Evolutionary conservation across 2,113 vertebrate genomes (phyloP).

Genomic region (Brachypodius melanocephalos): DNA sequence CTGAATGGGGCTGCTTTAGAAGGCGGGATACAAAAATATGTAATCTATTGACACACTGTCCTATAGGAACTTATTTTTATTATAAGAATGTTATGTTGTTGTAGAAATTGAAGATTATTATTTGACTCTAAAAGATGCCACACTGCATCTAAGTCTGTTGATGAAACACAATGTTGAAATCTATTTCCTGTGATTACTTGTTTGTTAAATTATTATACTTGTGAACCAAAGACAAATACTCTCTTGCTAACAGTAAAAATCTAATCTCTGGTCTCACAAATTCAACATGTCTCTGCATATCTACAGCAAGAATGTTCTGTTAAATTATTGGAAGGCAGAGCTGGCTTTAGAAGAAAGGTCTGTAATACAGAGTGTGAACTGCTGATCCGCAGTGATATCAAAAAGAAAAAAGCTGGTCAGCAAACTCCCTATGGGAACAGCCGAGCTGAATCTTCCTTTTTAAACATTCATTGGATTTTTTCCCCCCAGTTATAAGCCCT

Average conservation of each 20-base stretch:
- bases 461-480: slow-evolving; percentile 13
- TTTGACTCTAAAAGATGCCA: neutral
- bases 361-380: neutral
- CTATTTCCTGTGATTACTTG: neutral
- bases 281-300: neutral
- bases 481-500: neutral
- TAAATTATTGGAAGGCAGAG: neutral
- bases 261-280: neutral
- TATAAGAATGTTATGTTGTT: neutral
- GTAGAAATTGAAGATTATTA: neutral
- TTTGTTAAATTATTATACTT: neutral
- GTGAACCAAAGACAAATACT: neutral
- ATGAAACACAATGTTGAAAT: neutral
- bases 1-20: neutral
- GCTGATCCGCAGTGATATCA: slow-evolving; percentile 13
- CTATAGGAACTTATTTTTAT: neutral
- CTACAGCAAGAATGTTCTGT: neutral
- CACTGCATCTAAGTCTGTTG: neutral
- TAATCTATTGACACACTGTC: neutral
- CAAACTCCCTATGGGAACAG: slow-evolving; percentile 24
- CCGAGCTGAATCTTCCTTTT: slow-evolving; percentile 46
- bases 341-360: neutral
- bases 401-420: slow-evolving; percentile 40
- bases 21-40: neutral
- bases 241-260: neutral